Conservation (phyloP, 2,797 vertebrate species). For the Protonibea diacanthus region DNA sequence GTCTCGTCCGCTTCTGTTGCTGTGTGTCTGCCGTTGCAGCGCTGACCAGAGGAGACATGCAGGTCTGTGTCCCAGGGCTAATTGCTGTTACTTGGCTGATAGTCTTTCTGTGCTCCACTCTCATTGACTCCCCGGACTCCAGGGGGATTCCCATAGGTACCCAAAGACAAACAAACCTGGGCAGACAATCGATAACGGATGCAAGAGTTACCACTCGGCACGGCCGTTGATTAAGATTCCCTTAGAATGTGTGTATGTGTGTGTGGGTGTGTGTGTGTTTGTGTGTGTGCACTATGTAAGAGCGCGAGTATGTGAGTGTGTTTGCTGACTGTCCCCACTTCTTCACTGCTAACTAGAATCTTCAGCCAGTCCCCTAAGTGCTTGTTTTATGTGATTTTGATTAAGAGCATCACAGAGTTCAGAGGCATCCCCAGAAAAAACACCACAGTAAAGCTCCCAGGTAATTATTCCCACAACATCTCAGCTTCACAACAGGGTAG, state of each 20-base stretch:
- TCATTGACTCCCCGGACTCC: constrained; percentile 79
- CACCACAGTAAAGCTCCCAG: constrained; percentile 44
- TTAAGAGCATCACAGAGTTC: constrained; percentile 62
- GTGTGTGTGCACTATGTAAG: constrained; percentile 32
- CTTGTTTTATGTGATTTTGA: constrained; percentile 75
- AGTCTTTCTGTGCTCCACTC: constrained; percentile 73
- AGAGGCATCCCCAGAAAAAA: constrained; percentile 41
- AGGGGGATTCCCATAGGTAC: constrained; percentile 73
- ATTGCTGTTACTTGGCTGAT: constrained; percentile 79
- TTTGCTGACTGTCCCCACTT: constrained; percentile 55
- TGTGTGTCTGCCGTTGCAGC: constrained; percentile 48
- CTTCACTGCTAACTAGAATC: constrained; percentile 62
- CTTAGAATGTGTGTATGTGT: constrained; percentile 39
- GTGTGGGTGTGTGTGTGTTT: constrained; percentile 35
- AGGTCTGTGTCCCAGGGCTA: constrained; percentile 77
- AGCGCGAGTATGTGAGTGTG: constrained; percentile 52
- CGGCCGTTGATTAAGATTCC: constrained; percentile 79
- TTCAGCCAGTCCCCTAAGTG: constrained; percentile 56
- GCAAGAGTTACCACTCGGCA: constrained; percentile 73
- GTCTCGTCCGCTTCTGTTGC: constrained; percentile 52
- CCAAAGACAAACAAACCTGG: constrained; percentile 84
- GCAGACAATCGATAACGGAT: constrained; percentile 82
- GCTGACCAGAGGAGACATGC: constrained; percentile 74
- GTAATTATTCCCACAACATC: constrained; percentile 58
- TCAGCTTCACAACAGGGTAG: constrained; percentile 18